phyloP scores from a whole-genome alignment of 1,140 invertebrate genomes.

The Catajapyx aquilonaris region DNA sequence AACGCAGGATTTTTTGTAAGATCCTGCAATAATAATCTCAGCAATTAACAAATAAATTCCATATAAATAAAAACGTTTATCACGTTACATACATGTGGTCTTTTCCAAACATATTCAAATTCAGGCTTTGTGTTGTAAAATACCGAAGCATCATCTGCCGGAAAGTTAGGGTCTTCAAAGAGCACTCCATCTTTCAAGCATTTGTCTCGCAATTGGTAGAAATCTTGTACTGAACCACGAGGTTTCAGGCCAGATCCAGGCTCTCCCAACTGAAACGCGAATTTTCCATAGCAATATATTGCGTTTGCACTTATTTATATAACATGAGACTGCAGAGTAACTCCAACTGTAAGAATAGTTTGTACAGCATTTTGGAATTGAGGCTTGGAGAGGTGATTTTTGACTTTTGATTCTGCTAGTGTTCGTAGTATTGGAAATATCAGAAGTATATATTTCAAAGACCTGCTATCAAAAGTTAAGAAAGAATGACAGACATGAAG shows the following conservation, averaged over 20 bases:
- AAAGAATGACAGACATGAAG: too few species aligned
- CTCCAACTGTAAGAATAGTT: too few species aligned
- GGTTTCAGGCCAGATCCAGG: constrained; percentile 17
- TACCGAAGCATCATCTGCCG: constrained; percentile 19
- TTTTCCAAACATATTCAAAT: constrained; percentile 3
- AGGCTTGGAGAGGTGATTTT: too few species aligned
- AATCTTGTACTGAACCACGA: constrained; percentile 18
- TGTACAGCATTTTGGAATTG: too few species aligned
- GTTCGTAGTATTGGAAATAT: too few species aligned
- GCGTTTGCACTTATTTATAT: too few species aligned
- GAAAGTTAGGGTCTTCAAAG: constrained; percentile 26
- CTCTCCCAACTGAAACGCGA: constrained; percentile 19
- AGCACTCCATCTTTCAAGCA: constrained; percentile 18
- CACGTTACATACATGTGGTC: background rate
- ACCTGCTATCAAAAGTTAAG: too few species aligned
- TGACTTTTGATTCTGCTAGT: too few species aligned
- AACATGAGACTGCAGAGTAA: too few species aligned
- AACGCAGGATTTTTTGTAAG: constrained; percentile 28
- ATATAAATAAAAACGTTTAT: background rate
- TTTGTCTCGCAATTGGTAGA: constrained; percentile 17
- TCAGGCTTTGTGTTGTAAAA: constrained; percentile 12
- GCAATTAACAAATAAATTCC: background rate
- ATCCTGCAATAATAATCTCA: constrained; percentile 22
- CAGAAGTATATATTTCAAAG: too few species aligned
- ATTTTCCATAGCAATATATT: too few species aligned